Conservation (phyloP, 2,888 invertebrate species). For the Salpingus planirostris region DNA sequence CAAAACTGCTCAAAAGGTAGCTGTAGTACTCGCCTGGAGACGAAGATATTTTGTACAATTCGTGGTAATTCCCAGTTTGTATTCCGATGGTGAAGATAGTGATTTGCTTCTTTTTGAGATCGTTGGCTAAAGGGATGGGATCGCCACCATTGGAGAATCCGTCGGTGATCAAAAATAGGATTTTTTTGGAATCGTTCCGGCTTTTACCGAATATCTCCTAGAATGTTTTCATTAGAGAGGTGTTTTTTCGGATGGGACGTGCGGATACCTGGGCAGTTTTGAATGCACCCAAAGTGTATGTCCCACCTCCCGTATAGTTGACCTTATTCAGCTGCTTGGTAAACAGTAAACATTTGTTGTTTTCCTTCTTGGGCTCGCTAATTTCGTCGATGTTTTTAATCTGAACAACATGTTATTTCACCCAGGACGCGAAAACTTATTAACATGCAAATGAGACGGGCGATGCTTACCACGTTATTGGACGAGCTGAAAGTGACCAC, state of each 20-base stretch:
- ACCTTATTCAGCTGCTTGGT: conserved; percentile 52
- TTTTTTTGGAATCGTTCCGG: conserved; percentile 46
- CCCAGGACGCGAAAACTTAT: no score
- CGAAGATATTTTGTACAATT: conserved; percentile 55
- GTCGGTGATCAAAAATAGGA: conserved; percentile 60
- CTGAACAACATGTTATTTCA: conserved; percentile 14
- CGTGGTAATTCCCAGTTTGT: conserved; percentile 54
- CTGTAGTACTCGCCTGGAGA: conserved; percentile 54
- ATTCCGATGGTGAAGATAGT: conserved; percentile 53
- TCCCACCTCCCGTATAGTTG: conserved; percentile 56
- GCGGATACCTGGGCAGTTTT: conserved; percentile 52
- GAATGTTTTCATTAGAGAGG: no score
- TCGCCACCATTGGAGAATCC: conserved; percentile 63
- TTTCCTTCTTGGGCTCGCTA: conserved; percentile 41
- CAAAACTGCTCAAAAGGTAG: conserved; percentile 57
- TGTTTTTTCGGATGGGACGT: no score
- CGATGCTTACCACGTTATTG: conserved; percentile 44
- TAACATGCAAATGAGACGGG: no score
- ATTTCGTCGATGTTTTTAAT: conserved; percentile 51
- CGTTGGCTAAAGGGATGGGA: conserved; percentile 51
- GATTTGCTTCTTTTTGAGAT: conserved; percentile 46
- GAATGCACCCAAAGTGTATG: conserved; percentile 61
- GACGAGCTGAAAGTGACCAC: conserved; percentile 57
- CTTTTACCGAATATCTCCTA: conserved; percentile 44
- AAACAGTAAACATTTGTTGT: conserved; percentile 57